Conservation (phyloP, 1,140 invertebrate species). For the Spodoptera litura region DNA sequence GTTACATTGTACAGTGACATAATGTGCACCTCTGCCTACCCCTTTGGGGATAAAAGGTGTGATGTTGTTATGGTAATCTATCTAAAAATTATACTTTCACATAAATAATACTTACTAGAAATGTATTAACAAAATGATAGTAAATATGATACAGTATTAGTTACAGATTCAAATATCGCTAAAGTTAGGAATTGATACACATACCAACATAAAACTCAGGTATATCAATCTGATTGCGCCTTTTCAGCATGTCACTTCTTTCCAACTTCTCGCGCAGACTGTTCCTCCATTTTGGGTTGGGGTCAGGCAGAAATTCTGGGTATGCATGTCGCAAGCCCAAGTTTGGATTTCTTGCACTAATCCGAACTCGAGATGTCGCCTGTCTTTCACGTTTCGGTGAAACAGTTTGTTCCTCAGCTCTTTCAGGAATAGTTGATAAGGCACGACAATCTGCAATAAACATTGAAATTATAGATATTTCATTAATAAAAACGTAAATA, state of each 20-base stretch:
- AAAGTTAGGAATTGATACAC: constrained; percentile 55
- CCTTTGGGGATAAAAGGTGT: no score
- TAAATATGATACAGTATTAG: no score
- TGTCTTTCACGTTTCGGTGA: not conserved
- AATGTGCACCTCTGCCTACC: no score
- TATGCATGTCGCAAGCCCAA: constrained; percentile 92
- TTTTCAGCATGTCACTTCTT: constrained; percentile 95
- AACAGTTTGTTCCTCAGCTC: constrained; percentile 55
- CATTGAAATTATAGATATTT: not conserved
- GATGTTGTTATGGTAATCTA: no score
- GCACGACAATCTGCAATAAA: constrained; percentile 65
- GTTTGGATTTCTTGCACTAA: constrained; percentile 59
- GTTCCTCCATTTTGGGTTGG: constrained; percentile 92
- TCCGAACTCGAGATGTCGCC: constrained; percentile 49
- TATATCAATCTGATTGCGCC: constrained; percentile 93
- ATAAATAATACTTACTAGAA: no score
- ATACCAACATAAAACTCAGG: constrained; percentile 99
- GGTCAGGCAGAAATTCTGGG: constrained; percentile 98
- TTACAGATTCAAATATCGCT: no score
- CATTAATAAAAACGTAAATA: not conserved
- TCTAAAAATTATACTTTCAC: no score
- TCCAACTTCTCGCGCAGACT: constrained; percentile 95
- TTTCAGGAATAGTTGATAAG: constrained; percentile 72
- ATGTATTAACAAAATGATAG: no score
- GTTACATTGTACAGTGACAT: no score